These are phyloP conservation scores for Drosophila nasuta DNA, from an alignment of 1,140 invertebrate genomes.

Conservation along the genomic window DNA sequence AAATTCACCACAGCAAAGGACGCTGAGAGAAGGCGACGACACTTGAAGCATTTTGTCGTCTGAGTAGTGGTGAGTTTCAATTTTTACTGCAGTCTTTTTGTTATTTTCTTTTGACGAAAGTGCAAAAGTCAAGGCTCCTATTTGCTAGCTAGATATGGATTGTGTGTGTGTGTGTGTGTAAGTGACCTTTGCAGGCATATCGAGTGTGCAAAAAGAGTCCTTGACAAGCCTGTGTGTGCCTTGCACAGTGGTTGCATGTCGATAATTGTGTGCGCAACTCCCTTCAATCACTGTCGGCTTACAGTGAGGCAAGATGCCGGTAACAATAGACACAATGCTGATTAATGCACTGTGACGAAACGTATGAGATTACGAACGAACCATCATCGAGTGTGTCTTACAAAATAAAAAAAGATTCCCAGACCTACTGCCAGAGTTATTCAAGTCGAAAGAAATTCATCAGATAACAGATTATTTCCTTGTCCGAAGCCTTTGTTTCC, in stretches of 20 bases:
- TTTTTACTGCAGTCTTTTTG: slow-evolving; percentile 35
- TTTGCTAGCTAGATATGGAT: slow-evolving; percentile 15
- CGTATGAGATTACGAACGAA: slow-evolving; percentile 8
- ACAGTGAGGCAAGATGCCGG: slow-evolving; percentile 21
- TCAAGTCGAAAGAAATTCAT: slow-evolving; percentile 37
- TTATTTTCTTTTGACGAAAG: slow-evolving; percentile 46
- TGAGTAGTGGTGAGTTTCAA: slow-evolving; percentile 44
- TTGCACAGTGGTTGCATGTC: slow-evolving; percentile 54
- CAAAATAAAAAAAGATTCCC: slow-evolving; percentile 37
- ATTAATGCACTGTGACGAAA: slow-evolving; percentile 75
- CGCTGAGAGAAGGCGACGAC: slow-evolving; percentile 46
- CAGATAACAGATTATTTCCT: slow-evolving; percentile 30
- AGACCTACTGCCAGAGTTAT: slow-evolving; percentile 1
- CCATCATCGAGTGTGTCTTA: slow-evolving; percentile 6
- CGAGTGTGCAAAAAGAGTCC: slow-evolving; percentile 63
- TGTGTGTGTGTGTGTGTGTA: slow-evolving; percentile 53
- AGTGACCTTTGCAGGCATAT: slow-evolving; percentile 70
- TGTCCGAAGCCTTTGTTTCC: slow-evolving; percentile 20
- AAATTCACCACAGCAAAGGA: slow-evolving; percentile 51
- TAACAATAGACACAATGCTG: slow-evolving; percentile 48
- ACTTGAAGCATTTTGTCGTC: slow-evolving; percentile 51
- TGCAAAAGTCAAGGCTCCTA: slow-evolving; percentile 80
- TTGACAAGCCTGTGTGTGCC: slow-evolving; percentile 52
- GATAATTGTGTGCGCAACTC: slow-evolving; percentile 30
- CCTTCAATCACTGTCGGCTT: slow-evolving; percentile 15